Base-by-base conservation (phyloP, 2,113 vertebrate species). In the Osmerus eperlanus region DNA sequence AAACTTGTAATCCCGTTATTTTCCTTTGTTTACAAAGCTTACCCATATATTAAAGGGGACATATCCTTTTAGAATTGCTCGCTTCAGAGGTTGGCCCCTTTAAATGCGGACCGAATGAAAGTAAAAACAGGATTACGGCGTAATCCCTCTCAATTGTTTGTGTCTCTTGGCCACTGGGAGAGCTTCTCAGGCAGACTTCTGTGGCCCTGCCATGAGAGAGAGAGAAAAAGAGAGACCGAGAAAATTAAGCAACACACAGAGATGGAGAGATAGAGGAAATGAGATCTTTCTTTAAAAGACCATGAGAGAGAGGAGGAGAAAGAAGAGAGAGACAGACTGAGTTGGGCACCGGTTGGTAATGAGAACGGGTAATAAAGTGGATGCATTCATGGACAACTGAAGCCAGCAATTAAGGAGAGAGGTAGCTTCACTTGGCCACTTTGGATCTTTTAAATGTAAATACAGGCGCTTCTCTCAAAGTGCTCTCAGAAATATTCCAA, bases 371-470 rank as follows among this genome's bases (percentile, higher is more conserved):
- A 82, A 89, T 90, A 88, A 90, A 89, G 86, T 84, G 77, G 86
- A 86, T 88, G 82, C 85, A 86, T 91, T 92, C 91, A 91, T 90
- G 87, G 89, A 87, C 86, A 90, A 89, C 85, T 90, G 90, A 89
- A 91, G 89, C 81, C 86, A 89, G 88, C 91, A 93, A 93, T 93
- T 92, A 93, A 90, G 84, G 78, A 73, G 75, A 84, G 85, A 87
- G 86, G 86, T 84, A 89, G 85, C 85, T 90, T 89, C 87, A 89
- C 8, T 89, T 86, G 79, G 78, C 87, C 89, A 89, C 90, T 90
- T 89, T 89, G 83, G 84, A 90, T 91, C 89, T 91, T 91, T 92
- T 91, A 92, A 89, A 92, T 92, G 90, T 92, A 92, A 92, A 93
- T 92, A 93, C 79, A 75, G 81, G 78, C 67, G 81, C 88, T 85